Evolutionary conservation across 2,797 vertebrate species (phyloP), one percentile per base, ranked within the genome.

Genomic region (Gymnocypris eckloni): DNA sequence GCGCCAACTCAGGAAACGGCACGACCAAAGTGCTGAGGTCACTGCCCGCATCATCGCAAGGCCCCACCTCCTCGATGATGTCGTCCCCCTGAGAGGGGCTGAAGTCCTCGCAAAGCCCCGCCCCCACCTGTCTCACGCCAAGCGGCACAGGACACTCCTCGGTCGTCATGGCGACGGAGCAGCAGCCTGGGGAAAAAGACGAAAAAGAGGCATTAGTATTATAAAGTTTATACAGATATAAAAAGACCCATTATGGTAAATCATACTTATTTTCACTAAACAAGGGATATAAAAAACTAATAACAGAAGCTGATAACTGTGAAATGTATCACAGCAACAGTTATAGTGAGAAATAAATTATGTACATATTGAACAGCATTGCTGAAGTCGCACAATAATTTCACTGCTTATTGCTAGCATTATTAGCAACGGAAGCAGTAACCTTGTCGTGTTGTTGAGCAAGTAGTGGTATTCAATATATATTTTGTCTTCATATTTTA

Each of bases 1-100:
- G 97, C 0, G 97, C 97, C 96, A 99, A 92, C 91, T 99, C 98
- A 0, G 98, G 98, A 88, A 97, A 98, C 1, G 98, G 98, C 82
- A 98, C 84, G 8, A 97, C 97, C 0, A 97, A 89, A 11, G 92
- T 88, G 91, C 95, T 95, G 4, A 95, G 90, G 92, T 96, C 95
- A 41, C 94, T 96, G 89, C 93, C 94, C 84, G 91, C 89, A 16
- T 95, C 95, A 2, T 96, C 95, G 0, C 86, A 91, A 0, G 91
- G 88, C 59, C 92, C 94, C 87, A 88, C 92, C 92, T 96, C 95
- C 89, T 96, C 95, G 0, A 94, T 94, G 92, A 94, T 92, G 91
- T 95, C 95, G 84, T 96, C 95, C 81, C 87, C 92, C 81, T 93
- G 94, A 52, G 84, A 79, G 82, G 87, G 90, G 88, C 91, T 82